Base-by-base conservation (phyloP, 30 jellyfish, hydroid and myxozoan species). In the Cassiopea andromeda region DNA sequence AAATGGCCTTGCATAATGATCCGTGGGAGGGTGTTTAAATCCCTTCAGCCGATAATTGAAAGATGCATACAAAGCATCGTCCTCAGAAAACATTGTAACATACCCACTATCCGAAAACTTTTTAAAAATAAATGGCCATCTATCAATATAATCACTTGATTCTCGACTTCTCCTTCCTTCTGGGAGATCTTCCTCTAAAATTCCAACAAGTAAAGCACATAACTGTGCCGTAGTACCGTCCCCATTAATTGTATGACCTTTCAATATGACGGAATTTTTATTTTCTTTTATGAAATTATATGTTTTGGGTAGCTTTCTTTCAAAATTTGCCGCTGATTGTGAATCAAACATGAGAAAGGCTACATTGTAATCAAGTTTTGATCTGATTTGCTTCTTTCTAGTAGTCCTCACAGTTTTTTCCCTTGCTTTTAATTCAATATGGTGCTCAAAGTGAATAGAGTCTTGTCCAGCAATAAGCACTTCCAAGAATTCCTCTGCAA, bases 91-190 rank as follows among this genome's bases (percentile, higher is more conserved):
- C 77, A 89, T 16, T 1, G 96, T 93, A 16, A 74, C 87, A 59
- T 83, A 93, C 10, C 97, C 96, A 45, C 59, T 64, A 19, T 68
- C 73, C 13, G 83, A 61, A 85, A 82, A 77, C 19, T 93, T 89
- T 78, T 85, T 93, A 87, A 93, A 93, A 45, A 93, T 84, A 78
- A 91, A 91, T 9, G 97, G 97, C 97, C 97, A 91, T 4, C 81
- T 46, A 72, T 91, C 97, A 16, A 91, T 95, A 4, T 64, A 0
- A 44, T 79, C 14, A 44, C 89, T 71, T 8, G 69, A 87, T 16
- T 70, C 48, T 14, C 44, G 61, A 54, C 85, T 80, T 14, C 92
- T 60, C 60, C 97, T 73, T 10, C 91, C 93, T 73, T 91, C 97
- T 68, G 97, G 97, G 2, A 91, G 89, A 58, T 91, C 80, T 60